Conservation (phyloP, 1,140 invertebrate species). For the Pteromalus puparum region DNA sequence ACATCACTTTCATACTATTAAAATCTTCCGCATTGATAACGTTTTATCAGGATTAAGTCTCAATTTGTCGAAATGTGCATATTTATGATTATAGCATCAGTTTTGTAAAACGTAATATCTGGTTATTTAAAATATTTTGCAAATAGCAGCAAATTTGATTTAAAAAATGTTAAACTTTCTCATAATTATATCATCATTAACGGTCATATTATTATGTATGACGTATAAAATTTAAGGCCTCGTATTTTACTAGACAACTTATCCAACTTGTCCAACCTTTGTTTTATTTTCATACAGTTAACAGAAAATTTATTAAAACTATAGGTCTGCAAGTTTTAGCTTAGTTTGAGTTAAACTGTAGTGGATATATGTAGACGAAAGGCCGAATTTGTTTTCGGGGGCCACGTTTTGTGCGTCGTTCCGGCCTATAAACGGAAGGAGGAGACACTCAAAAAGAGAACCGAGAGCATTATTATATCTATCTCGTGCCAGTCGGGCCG, state of each 20-base stretch:
- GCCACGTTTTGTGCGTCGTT: background rate
- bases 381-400: background rate
- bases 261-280: too few relatives aligned
- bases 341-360: too few relatives aligned
- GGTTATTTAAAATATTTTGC: background rate
- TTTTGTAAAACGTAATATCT: constrained; percentile 19
- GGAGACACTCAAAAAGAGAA: background rate
- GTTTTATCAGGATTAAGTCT: background rate
- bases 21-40: background rate
- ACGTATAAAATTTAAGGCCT: too few relatives aligned
- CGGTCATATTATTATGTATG: too few relatives aligned
- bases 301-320: too few relatives aligned
- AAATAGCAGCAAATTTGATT: constrained; percentile 6
- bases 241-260: too few relatives aligned
- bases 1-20: constrained; percentile 23
- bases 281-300: too few relatives aligned
- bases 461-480: background rate
- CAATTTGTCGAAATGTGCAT: constrained; percentile 25
- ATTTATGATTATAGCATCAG: background rate
- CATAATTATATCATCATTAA: too few relatives aligned
- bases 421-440: background rate
- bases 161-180: too few relatives aligned
- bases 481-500: background rate
- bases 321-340: too few relatives aligned
- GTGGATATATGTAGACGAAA: background rate